These are phyloP conservation scores for Noctua fimbriata DNA, from an alignment of 2,888 invertebrate genomes.

Conservation along the genomic window DNA sequence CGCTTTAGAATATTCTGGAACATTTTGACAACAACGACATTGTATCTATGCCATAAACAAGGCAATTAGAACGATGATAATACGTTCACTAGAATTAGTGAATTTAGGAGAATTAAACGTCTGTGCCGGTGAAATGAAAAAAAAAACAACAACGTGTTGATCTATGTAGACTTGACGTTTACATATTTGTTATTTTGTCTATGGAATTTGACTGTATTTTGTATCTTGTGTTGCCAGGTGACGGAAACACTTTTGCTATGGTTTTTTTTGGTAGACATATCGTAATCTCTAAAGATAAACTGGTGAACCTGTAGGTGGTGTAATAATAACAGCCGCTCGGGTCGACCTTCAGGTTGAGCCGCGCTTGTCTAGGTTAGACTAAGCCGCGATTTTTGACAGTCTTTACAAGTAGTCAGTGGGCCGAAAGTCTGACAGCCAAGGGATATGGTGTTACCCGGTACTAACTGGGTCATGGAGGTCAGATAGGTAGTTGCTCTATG, in stretches of 20 bases:
- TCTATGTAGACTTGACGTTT: neutral
- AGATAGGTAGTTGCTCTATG: too few species aligned
- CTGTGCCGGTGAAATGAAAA: neutral
- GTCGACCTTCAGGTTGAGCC: too few species aligned
- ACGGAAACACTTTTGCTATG: too few species aligned
- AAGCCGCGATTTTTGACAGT: too few species aligned
- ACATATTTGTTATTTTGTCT: neutral
- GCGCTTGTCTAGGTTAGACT: too few species aligned
- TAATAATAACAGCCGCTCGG: too few species aligned
- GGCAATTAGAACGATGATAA: slow-evolving; percentile 3
- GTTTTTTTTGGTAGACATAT: neutral
- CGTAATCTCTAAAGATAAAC: neutral
- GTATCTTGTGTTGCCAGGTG: neutral
- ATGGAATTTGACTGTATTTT: neutral
- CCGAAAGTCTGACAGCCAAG: too few species aligned
- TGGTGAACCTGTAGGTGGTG: neutral
- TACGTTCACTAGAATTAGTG: neutral
- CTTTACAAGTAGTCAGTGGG: too few species aligned
- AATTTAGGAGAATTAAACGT: neutral
- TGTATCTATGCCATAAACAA: slow-evolving; percentile 22
- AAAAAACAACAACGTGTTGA: neutral
- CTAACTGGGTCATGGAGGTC: too few species aligned
- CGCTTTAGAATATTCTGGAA: slow-evolving; percentile 17
- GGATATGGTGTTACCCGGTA: too few species aligned
- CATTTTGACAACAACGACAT: neutral